Base-by-base conservation (phyloP, 1,140 invertebrate genomes). In the Aricia agestis region DNA sequence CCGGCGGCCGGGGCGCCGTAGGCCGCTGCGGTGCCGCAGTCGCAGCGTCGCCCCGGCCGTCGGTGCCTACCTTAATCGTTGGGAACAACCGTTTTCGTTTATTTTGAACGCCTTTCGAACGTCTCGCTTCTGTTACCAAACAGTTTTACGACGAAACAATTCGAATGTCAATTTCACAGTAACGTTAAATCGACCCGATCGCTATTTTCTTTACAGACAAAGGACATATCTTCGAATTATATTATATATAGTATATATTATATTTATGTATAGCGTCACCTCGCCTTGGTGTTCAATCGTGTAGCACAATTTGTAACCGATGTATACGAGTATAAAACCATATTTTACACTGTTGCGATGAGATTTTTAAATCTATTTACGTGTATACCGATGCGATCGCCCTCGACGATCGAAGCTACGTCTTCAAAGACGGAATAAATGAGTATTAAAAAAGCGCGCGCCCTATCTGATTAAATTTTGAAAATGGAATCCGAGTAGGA, bases 251-350 rank as follows among this genome's bases (percentile, higher is more conserved):
- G 76, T 74, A 77, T 79, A 72, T 81, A 76, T 76, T 74, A 78
- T 81, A 79, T 81, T 83, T 87, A 85, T 85, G 79, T 88, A 84
- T 87, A 84, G 79, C 81, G 80, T 89, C 85, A 89, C 87, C 84
- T 86, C 89, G 89, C 89, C 87, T 90, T 91, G 83, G 87, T 91
- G 89, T 91, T 89, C 85, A 86, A 71, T 86, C 85, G 81, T 80
- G 82, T 89, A 90, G 89, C 89, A 91, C 89, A 91, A 91, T 85
- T 85, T 88, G 89, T 86, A 91, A 91, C 87, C 89, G 79, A 91
- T 88, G 89, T 91, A 91, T 91, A 91, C 89, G 89, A 91, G 86
- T 82, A 79, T 77, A 84, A 88, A 13, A 89, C 86, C 77, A 88
- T 91, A 91, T 91, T 91, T 89, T 91, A 91, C 87, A 86, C 83